A percentile compares a stretch with the other conserved stretches of the same genome.
Conservation (phyloP, 2,888 invertebrate genomes). For the Nowickia ferox region DNA sequence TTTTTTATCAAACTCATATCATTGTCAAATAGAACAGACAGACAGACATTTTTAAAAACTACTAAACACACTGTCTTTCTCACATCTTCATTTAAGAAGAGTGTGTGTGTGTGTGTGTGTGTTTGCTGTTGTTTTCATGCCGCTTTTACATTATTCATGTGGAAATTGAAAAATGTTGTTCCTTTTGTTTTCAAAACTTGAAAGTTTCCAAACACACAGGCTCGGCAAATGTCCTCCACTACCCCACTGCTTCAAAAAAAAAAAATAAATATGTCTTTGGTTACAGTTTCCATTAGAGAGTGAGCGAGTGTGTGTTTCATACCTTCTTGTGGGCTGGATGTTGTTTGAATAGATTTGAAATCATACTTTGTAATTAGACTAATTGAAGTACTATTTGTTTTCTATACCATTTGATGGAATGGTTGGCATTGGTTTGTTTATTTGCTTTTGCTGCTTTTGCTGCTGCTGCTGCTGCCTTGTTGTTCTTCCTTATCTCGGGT, state of each 20-base stretch:
- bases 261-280: not conserved
- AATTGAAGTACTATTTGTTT: slow-evolving; percentile 59
- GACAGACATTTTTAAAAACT: slow-evolving; percentile 27
- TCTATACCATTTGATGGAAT: slow-evolving; percentile 9
- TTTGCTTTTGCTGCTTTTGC: slow-evolving; percentile 14
- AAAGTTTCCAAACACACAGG: not conserved
- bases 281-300: slow-evolving; percentile 6
- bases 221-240: not conserved
- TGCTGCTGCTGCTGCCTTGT: not conserved
- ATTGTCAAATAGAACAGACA: slow-evolving; percentile 11
- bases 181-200: slow-evolving; percentile 43
- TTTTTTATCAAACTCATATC: slow-evolving; percentile 2
- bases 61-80: not conserved
- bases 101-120: not conserved
- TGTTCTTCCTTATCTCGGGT: not conserved
- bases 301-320: not conserved
- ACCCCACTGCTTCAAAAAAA: not conserved
- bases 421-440: slow-evolving; percentile 16
- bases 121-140: slow-evolving; percentile 15
- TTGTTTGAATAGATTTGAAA: slow-evolving; percentile 54
- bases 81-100: not conserved
- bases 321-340: not conserved
- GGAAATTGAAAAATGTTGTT: slow-evolving; percentile 64
- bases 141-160: slow-evolving; percentile 53
- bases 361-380: slow-evolving; percentile 65